Evolutionary conservation across 1,140 invertebrate genomes (phyloP).

Genomic region (Helicoverpa armigera): DNA sequence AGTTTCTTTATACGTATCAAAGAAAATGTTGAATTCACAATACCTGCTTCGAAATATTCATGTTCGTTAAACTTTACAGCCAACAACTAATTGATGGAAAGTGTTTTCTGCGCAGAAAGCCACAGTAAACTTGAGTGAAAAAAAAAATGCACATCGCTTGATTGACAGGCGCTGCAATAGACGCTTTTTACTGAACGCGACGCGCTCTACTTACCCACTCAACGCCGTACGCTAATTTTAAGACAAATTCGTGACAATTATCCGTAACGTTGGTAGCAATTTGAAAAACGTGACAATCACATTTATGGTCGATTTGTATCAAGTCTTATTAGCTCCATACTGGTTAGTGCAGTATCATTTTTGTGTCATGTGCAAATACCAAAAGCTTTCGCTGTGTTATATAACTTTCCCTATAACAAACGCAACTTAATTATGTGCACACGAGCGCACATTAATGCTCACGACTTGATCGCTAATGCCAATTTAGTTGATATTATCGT

Average conservation of each 20-base stretch:
- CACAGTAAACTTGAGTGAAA: slow-evolving; percentile 48
- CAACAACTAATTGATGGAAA: slow-evolving; percentile 58
- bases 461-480: slow-evolving; percentile 61
- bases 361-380: slow-evolving; percentile 20
- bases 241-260: slow-evolving; percentile 59
- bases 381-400: slow-evolving; percentile 56
- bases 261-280: slow-evolving; percentile 48
- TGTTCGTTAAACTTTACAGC: slow-evolving; percentile 51
- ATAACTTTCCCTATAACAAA: slow-evolving; percentile 57
- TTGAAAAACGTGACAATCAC: slow-evolving; percentile 35
- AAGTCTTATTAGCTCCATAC: slow-evolving; percentile 11
- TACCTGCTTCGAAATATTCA: not conserved
- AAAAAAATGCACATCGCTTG: slow-evolving; percentile 53
- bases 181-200: slow-evolving; percentile 53
- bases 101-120: slow-evolving; percentile 60
- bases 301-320: slow-evolving; percentile 28
- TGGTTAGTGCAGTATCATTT: slow-evolving; percentile 20
- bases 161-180: slow-evolving; percentile 53
- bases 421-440: slow-evolving; percentile 63
- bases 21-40: too few species aligned
- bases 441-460: slow-evolving; percentile 65
- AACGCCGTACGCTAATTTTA: slow-evolving; percentile 58
- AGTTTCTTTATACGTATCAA: too few species aligned
- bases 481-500: slow-evolving; percentile 65
- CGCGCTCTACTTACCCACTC: slow-evolving; percentile 56